Evolutionary conservation across 1,140 invertebrate species (phyloP).

Genomic region (Bacillus rossius): DNA sequence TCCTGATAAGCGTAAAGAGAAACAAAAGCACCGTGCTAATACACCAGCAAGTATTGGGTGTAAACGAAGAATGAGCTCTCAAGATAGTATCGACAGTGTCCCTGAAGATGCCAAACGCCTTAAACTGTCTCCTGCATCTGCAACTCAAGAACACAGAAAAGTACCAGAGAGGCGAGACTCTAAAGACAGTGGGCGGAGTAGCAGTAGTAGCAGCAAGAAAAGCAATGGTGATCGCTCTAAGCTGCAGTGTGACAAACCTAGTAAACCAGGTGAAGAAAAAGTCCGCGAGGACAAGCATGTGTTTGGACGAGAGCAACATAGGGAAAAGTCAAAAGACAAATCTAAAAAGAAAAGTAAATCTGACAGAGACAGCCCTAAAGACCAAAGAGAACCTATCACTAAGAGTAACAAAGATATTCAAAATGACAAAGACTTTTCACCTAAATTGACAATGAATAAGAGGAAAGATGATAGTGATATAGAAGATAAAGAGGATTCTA

Average conservation of each 20-base stretch:
- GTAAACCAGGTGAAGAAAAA: slow-evolving; percentile 15
- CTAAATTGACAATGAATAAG: slow-evolving; percentile 4
- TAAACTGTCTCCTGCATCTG: slow-evolving; percentile 45
- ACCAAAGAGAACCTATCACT: slow-evolving; percentile 19
- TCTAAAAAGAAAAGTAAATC: slow-evolving; percentile 46
- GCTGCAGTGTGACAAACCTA: background rate
- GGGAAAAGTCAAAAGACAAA: slow-evolving; percentile 32
- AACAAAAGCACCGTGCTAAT: slow-evolving; percentile 25
- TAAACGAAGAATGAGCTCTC: slow-evolving; percentile 70
- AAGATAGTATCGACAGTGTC: slow-evolving; percentile 57
- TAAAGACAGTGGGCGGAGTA: slow-evolving; percentile 56
- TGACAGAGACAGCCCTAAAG: slow-evolving; percentile 47
- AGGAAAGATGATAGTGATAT: slow-evolving; percentile 14
- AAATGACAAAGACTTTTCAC: slow-evolving; percentile 9
- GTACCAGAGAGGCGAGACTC: slow-evolving; percentile 59
- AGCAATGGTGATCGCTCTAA: slow-evolving; percentile 24
- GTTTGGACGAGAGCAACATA: background rate
- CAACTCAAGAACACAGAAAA: slow-evolving; percentile 45
- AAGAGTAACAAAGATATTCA: slow-evolving; percentile 8
- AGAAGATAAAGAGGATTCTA: slow-evolving; percentile 25
- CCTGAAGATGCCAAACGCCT: slow-evolving; percentile 66
- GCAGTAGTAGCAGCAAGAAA: slow-evolving; percentile 40
- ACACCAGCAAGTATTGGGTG: slow-evolving; percentile 54
- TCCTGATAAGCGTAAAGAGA: slow-evolving; percentile 23
- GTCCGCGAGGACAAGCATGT: too few relatives aligned